Percentiles rank a stretch among this genome's conserved stretches.
Conservation (phyloP, 2,888 invertebrate genomes). For the Iphiclides podalirius region DNA sequence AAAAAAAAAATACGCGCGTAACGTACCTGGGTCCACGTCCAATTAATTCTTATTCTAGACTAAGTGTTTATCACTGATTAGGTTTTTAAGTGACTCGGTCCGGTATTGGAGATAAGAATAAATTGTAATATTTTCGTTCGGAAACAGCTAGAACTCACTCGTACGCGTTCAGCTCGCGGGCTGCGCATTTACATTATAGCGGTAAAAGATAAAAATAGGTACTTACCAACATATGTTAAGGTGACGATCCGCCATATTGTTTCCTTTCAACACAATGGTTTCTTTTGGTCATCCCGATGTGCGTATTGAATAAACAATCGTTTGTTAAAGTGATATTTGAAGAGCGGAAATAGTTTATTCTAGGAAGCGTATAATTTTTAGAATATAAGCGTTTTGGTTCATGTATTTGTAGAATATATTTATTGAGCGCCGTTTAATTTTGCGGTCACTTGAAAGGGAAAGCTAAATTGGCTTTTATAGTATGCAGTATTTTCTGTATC, state of each 20-base stretch:
- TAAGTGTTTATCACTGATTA: background rate
- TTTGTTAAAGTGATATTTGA: no score
- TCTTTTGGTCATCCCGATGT: background rate
- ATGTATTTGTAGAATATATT: no score
- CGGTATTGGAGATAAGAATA: conserved; percentile 6
- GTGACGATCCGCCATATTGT: conserved; percentile 6
- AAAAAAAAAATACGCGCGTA: background rate
- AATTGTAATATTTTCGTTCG: conserved; percentile 25
- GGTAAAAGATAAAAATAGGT: conserved; percentile 60
- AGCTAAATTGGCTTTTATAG: no score
- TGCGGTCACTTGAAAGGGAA: no score
- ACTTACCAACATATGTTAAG: conserved; percentile 10
- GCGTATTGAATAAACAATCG: background rate
- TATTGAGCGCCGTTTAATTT: no score
- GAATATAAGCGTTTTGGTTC: no score
- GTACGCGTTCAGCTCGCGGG: conserved; percentile 26
- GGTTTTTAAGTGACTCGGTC: background rate
- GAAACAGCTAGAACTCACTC: conserved; percentile 32
- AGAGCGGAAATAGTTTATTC: no score
- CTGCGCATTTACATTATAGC: conserved; percentile 53
- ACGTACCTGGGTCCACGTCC: background rate
- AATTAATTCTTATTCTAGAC: background rate
- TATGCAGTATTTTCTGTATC: no score
- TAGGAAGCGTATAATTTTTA: no score
- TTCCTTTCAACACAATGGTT: conserved; percentile 1